These are phyloP conservation scores for Melanotaenia trifasciata DNA, from an alignment of 2,797 vertebrate species.

Conservation along the genomic window DNA sequence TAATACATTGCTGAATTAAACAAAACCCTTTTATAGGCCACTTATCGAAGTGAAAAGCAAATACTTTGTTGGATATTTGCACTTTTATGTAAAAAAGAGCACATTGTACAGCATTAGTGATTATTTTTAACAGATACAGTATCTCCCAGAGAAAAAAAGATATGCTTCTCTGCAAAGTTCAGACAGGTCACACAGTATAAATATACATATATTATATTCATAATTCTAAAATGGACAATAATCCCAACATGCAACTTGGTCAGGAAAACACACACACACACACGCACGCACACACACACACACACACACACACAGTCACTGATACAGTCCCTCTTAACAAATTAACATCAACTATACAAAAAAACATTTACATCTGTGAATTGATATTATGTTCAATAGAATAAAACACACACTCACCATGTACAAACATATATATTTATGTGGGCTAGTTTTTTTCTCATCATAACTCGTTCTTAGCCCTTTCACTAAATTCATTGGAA, in stretches of 20 bases:
- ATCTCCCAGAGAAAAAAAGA: constrained; percentile 37
- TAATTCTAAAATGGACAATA: constrained; percentile 46
- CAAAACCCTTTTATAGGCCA: constrained; percentile 13
- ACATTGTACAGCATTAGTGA: constrained; percentile 69
- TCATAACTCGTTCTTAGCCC: constrained; percentile 89
- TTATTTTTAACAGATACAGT: constrained; percentile 51
- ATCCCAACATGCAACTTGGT: constrained; percentile 60
- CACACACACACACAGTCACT: constrained; percentile 27
- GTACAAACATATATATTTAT: constrained; percentile 34
- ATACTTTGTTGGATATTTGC: constrained; percentile 48
- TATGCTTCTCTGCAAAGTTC: constrained; percentile 34
- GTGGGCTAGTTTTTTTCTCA: constrained; percentile 42
- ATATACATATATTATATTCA: constrained; percentile 52
- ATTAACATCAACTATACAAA: constrained; percentile 65
- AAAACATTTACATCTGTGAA: constrained; percentile 70
- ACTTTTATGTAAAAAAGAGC: constrained; percentile 77
- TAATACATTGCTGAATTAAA: constrained; percentile 24
- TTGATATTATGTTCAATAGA: constrained; percentile 32
- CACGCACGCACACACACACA: no score
- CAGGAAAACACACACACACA: constrained; percentile 40
- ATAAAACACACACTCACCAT: constrained; percentile 28
- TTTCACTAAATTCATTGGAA: constrained; percentile 61
- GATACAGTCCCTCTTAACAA: constrained; percentile 42
- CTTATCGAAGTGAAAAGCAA: constrained; percentile 30
- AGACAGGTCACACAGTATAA: constrained; percentile 58